Conservation (phyloP, 2,113 vertebrate genomes). For the Microtus montanus region DNA sequence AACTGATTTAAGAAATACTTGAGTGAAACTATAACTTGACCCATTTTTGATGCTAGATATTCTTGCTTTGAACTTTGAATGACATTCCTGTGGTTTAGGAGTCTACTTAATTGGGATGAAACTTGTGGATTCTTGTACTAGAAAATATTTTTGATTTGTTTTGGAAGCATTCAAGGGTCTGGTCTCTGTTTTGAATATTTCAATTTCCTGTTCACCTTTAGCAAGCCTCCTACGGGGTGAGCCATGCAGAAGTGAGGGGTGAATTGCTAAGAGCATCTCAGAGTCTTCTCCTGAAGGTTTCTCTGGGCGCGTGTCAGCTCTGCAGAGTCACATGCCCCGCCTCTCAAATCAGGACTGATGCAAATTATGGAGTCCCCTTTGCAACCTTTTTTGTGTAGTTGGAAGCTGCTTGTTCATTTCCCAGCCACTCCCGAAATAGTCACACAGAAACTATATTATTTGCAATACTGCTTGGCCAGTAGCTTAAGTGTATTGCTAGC, state of each 20-base stretch:
- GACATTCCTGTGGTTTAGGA: background rate
- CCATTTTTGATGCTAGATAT: background rate
- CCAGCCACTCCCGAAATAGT: too few species aligned
- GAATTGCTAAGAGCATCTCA: background rate
- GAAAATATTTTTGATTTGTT: slow-evolving; percentile 4
- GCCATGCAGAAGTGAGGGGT: background rate
- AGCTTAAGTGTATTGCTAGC: too few species aligned
- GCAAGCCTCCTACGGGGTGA: background rate
- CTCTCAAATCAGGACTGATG: background rate
- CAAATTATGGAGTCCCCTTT: background rate
- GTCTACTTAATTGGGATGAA: background rate
- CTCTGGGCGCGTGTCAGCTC: background rate
- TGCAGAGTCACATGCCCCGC: background rate
- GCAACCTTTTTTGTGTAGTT: too few species aligned
- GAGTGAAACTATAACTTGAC: background rate
- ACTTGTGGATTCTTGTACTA: background rate
- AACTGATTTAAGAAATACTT: background rate
- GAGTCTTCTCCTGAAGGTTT: background rate
- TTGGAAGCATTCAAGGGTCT: background rate
- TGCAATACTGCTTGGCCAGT: too few species aligned
- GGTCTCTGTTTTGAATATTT: background rate
- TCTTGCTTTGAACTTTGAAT: background rate
- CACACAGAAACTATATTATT: too few species aligned
- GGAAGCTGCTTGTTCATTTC: too few species aligned
- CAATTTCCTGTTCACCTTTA: background rate